phyloP scores from a whole-genome alignment of 1,140 invertebrate genomes.

The Psix sp. region DNA sequence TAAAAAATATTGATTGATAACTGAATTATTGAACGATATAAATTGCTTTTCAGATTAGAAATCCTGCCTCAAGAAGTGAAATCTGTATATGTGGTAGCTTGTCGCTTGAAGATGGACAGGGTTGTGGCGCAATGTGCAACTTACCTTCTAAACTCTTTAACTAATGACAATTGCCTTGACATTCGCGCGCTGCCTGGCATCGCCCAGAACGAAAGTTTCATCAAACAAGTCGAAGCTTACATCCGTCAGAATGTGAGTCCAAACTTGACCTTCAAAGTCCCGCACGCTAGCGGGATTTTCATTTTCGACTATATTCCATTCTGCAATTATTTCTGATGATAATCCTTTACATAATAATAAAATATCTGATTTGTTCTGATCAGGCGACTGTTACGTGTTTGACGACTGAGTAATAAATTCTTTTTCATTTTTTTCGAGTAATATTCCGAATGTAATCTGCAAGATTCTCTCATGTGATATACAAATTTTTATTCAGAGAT shows the following conservation, averaged over 20 bases:
- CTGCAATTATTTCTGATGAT: not conserved
- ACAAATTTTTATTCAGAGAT: no score
- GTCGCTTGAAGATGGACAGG: constrained; percentile 84
- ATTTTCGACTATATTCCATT: not conserved
- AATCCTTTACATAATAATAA: not conserved
- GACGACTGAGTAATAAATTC: no score
- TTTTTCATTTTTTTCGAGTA: no score
- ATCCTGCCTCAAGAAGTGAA: constrained; percentile 80
- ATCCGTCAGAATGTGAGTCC: constrained; percentile 83
- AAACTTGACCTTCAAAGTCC: constrained; percentile 12
- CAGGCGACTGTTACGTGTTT: no score
- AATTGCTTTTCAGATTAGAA: constrained; percentile 76
- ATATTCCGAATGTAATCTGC: no score
- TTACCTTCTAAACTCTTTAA: constrained; percentile 83
- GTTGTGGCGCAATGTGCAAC: constrained; percentile 84
- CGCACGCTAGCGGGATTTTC: constrained; percentile 13
- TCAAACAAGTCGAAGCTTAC: constrained; percentile 82
- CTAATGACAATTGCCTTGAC: constrained; percentile 83
- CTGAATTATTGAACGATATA: constrained; percentile 11
- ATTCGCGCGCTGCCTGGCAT: constrained; percentile 83
- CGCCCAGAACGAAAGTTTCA: constrained; percentile 79
- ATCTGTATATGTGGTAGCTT: constrained; percentile 85
- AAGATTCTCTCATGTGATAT: no score
- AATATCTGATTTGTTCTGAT: no score
- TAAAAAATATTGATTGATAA: not conserved